Evolutionary conservation across 2,888 invertebrate species (phyloP).

Genomic region (Protophormia terraenovae): DNA sequence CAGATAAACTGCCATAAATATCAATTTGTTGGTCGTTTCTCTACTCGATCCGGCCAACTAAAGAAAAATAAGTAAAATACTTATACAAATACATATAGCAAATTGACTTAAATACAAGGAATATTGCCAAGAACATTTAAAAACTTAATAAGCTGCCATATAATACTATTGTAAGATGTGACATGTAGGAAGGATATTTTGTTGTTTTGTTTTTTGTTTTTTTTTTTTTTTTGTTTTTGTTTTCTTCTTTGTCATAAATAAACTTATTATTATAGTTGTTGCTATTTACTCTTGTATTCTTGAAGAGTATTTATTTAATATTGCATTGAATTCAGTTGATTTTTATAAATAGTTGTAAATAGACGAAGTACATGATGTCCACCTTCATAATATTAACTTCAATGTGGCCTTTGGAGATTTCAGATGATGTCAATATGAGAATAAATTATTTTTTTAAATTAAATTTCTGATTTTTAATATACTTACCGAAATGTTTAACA

Average conservation of each 20-base stretch:
- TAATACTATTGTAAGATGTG: constrained; percentile 18
- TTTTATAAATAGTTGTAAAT: too few species aligned
- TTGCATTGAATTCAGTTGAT: neutral
- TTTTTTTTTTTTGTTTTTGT: too few species aligned
- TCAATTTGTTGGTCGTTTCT: constrained; percentile 39
- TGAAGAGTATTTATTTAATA: neutral
- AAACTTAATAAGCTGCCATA: constrained; percentile 24
- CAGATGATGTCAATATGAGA: neutral
- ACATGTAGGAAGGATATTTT: neutral
- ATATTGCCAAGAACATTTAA: neutral
- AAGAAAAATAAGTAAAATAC: neutral
- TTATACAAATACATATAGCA: neutral
- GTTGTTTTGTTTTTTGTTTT: too few species aligned
- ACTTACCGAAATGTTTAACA: too few species aligned
- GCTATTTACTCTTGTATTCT: neutral
- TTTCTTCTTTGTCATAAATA: neutral
- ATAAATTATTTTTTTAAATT: too few species aligned
- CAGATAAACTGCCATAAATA: constrained; percentile 44
- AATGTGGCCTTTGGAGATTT: neutral
- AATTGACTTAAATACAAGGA: neutral
- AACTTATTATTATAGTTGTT: neutral
- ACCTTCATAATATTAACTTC: neutral
- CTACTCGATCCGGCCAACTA: neutral
- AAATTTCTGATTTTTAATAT: too few species aligned
- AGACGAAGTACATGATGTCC: neutral